Conservation (phyloP, 2,888 invertebrate species). For the Pammene fasciana region DNA sequence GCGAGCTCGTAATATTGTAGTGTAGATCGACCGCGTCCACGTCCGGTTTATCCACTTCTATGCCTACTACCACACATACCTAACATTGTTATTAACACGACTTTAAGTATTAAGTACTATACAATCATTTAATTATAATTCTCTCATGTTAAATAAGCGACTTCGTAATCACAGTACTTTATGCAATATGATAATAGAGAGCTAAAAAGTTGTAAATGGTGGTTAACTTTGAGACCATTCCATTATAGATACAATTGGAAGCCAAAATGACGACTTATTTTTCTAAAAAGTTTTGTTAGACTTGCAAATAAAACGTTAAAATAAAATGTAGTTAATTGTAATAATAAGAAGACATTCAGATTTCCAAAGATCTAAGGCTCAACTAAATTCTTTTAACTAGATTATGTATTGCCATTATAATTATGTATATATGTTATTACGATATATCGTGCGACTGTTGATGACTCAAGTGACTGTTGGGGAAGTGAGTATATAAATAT, state of each 20-base stretch:
- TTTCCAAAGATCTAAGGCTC: constrained; percentile 82
- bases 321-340: constrained; percentile 67
- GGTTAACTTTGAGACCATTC: constrained; percentile 81
- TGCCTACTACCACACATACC: constrained; percentile 21
- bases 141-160: constrained; percentile 44
- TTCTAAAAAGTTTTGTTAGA: constrained; percentile 82
- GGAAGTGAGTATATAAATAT: constrained; percentile 35
- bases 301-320: constrained; percentile 74
- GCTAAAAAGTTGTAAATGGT: constrained; percentile 60
- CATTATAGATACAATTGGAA: constrained; percentile 78
- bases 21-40: background rate
- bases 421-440: constrained; percentile 48
- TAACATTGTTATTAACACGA: constrained; percentile 47
- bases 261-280: constrained; percentile 83
- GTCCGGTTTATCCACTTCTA: background rate
- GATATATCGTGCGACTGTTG: constrained; percentile 46
- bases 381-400: constrained; percentile 75
- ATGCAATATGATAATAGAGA: constrained; percentile 57
- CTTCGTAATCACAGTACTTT: constrained; percentile 56
- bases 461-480: constrained; percentile 38
- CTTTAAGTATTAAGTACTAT: constrained; percentile 50
- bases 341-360: constrained; percentile 71
- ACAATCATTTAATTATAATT: constrained; percentile 42
- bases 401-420: constrained; percentile 60
- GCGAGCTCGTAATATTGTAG: background rate